Evolutionary conservation across 2,888 invertebrate genomes (phyloP), one percentile per base, ranked within the genome.

Genomic region (Ommatoiulus sabulosus): DNA sequence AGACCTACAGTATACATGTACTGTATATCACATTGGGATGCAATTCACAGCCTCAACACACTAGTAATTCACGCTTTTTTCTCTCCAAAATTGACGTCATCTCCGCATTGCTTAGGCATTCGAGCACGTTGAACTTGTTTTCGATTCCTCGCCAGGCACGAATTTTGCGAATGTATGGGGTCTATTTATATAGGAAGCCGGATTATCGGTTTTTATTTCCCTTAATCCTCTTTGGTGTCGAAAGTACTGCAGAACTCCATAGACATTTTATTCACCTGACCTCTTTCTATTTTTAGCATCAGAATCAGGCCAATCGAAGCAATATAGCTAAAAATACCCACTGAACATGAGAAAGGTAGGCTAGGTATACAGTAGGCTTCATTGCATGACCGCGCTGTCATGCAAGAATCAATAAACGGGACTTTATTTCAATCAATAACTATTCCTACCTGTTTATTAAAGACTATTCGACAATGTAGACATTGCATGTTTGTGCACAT

Each of bases 221-320:
- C 80, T 12, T 80, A 80, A 80, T 80, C 80, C 80, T 3, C 35
- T 35, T 17, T 15, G 35, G 3, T 10, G 24, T 35, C 80, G 80
- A 72, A n/a, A 24, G 72, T 24, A 72, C 72, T 24, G 12, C 35
- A 12, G 24, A 80, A 2, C 72, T 72, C 72, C 8, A 24, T 63
- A 63, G 63, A 24, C 35, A 12, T 35, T 35, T 80, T 80, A 80
- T 80, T 10, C 80, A 80, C 35, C 35, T 80, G 80, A 80, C 80
- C 80, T 80, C 80, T 80, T 80, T 80, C 80, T 80, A 80, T 80
- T 80, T 80, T 80, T 80, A 80, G 80, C 80, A 80, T 80, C 80
- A 80, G 80, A 80, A 35, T 80, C 35, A 80, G 80, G 80, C 24
- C 80, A 80, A 80, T 80, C 35, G 80, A 80, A 35, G 35, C 12